Base-by-base conservation (phyloP, 30 jellyfish, hydroid and myxozoan species). In the Aurelia coerulea region DNA sequence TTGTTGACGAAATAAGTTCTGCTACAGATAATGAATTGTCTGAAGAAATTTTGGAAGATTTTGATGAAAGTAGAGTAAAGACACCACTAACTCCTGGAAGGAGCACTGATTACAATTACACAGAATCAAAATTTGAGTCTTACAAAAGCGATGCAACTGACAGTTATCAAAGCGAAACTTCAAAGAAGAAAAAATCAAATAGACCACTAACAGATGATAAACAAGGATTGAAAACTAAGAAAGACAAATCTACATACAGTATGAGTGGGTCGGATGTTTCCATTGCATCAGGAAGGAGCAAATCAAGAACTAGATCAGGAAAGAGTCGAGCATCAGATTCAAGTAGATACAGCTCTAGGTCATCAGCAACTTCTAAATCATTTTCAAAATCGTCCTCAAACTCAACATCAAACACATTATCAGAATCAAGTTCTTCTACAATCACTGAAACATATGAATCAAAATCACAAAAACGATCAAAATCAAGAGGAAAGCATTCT, bases 11-110 rank as follows among this genome's bases (percentile, higher is more conserved):
- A 33, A 10, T 19, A 29, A 68, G 29, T 17, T 74, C 82, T 14
- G 88, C 18, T 52, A 13, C 60, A 5, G 88, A 71, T 39, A 80
- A 59, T 5, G 92, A 69, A 46, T 7, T 60, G 29, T 18, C 86
- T 10, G 93, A 84, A 70, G 93, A 84, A 14, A 84, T 84, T 79
- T 79, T 79, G 75, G 93, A 84, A 46, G 58, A 53, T 16, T 14
- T 29, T 31, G 79, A 84, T 39, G 73, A 37, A 6, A 83, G 92
- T 62, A 83, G 92, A 62, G 75, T 78, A 18, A 84, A 60, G 31
- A 71, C 93, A 12, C 93, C 88, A 73, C 35, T 65, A 18, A 65
- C 91, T 5, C 84, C 59, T 9, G 67, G 33, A n/a, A 74, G 75
- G 75, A 84, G 93, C 53, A 19, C 23, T 62, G 93, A 84, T 16